Evolutionary conservation across 2,888 invertebrate genomes (phyloP).

Genomic region (Euspilapteryx auroguttella): DNA sequence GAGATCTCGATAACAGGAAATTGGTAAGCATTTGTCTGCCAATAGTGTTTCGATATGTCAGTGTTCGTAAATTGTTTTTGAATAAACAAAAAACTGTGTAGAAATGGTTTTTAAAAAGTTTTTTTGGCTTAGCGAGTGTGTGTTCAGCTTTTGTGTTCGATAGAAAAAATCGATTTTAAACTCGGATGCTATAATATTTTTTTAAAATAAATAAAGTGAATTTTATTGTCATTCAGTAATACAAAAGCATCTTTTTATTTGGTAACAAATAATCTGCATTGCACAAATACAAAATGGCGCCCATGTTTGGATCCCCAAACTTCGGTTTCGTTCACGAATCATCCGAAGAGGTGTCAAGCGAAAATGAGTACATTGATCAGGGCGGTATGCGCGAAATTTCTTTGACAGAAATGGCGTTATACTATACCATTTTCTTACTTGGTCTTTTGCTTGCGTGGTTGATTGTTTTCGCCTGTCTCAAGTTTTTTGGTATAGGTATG

Average conservation of each 20-base stretch:
- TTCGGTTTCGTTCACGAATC: constrained; percentile 14
- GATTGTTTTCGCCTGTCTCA: constrained; percentile 30
- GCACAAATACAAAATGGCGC: constrained; percentile 27
- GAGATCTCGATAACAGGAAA: no score
- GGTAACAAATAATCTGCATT: constrained; percentile 1
- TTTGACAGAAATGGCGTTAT: constrained; percentile 28
- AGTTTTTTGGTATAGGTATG: constrained; percentile 16
- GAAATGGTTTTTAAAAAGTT: no score
- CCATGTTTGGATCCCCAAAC: constrained; percentile 23
- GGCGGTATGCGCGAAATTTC: constrained; percentile 5
- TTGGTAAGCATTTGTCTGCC: no score
- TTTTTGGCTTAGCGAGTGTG: no score
- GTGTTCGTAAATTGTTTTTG: no score
- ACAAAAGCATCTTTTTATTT: constrained; percentile 2
- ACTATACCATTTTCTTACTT: constrained; percentile 34
- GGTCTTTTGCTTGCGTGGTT: constrained; percentile 34
- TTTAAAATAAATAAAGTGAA: no score
- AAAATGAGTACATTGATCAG: constrained; percentile 9
- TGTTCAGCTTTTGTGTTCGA: no score
- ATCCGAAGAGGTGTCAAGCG: constrained; percentile 9
- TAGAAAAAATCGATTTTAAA: no score
- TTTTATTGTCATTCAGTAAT: neutral
- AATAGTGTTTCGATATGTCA: no score
- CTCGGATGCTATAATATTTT: no score
- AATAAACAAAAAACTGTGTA: no score